Percentiles rank a stretch among this genome's conserved stretches.
Conservation (phyloP, 2,113 vertebrate genomes). For the Merops nubicus region DNA sequence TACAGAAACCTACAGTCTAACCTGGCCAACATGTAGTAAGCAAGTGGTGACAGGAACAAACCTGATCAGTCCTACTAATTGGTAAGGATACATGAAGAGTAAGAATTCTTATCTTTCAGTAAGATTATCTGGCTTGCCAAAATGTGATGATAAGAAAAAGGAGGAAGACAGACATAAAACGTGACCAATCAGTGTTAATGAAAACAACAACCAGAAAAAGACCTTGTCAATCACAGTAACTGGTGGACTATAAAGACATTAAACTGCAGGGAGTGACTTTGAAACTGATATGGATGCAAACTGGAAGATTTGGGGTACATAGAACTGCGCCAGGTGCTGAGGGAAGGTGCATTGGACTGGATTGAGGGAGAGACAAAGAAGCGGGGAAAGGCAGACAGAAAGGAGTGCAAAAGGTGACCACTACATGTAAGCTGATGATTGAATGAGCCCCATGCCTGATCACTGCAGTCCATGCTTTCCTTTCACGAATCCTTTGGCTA, state of each 20-base stretch:
- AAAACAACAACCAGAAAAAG: neutral
- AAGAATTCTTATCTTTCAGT: neutral
- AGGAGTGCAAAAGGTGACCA: fast-evolving
- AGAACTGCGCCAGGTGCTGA: neutral
- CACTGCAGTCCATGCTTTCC: too few relatives aligned
- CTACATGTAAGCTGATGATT: neutral
- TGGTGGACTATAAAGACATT: neutral
- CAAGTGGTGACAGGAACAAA: neutral
- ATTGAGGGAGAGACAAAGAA: neutral
- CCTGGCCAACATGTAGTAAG: fast-evolving
- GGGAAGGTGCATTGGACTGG: neutral
- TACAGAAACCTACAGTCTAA: neutral
- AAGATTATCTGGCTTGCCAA: neutral
- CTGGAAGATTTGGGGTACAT: fast-evolving
- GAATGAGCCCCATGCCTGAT: fast-evolving
- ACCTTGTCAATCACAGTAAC: fast-evolving
- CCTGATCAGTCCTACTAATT: neutral
- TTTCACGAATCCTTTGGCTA: neutral
- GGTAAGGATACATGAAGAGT: neutral
- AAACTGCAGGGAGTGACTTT: neutral
- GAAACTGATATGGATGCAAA: neutral
- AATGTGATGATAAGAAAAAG: neutral
- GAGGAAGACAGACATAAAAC: neutral
- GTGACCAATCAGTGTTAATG: neutral
- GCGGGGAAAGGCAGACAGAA: neutral